These are phyloP conservation scores for Grammomys dolichurus DNA, from an alignment of 2,113 vertebrate species.

Conservation along the genomic window DNA sequence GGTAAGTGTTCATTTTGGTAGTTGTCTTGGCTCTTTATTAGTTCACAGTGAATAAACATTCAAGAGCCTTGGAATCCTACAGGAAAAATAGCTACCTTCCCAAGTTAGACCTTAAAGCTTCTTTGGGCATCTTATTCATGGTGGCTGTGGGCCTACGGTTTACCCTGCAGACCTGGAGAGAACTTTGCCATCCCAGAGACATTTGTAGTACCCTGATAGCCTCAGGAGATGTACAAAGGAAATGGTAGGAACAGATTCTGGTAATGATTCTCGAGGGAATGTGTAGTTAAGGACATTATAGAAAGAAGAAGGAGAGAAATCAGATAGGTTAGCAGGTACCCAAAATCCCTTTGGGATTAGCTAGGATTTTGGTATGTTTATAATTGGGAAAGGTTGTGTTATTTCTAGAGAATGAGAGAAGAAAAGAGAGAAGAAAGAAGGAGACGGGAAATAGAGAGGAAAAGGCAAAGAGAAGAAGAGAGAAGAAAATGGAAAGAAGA, in stretches of 20 bases:
- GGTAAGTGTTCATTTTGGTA: constrained; percentile 87
- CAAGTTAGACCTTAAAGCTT: constrained; percentile 42
- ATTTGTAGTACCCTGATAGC: constrained; percentile 14
- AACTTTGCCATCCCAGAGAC: constrained; percentile 39
- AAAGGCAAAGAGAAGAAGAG: constrained; percentile 97
- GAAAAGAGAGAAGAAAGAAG: constrained; percentile 98
- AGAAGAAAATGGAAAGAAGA: constrained; percentile 99
- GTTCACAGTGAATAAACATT: constrained; percentile 54
- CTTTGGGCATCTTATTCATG: constrained; percentile 13
- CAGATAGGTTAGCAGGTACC: constrained; percentile 7
- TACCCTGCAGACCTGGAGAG: constrained; percentile 45
- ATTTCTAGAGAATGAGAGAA: constrained; percentile 94
- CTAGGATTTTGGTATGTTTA: constrained; percentile 14
- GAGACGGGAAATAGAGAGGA: constrained; percentile 96
- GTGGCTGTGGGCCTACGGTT: constrained; percentile 26
- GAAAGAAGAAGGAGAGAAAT: constrained; percentile 45
- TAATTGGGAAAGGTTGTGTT: constrained; percentile 60
- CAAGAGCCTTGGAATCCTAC: constrained; percentile 32
- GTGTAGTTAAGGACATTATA: background rate
- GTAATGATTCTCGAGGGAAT: constrained; percentile 21
- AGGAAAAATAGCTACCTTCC: constrained; percentile 48
- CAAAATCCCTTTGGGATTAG: constrained; percentile 22
- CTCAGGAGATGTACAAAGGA: background rate
- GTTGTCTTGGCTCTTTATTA: constrained; percentile 67
- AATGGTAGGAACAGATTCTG: background rate